Conservation (phyloP, 2,888 invertebrate species). For the Oegoconia quadripuncta region DNA sequence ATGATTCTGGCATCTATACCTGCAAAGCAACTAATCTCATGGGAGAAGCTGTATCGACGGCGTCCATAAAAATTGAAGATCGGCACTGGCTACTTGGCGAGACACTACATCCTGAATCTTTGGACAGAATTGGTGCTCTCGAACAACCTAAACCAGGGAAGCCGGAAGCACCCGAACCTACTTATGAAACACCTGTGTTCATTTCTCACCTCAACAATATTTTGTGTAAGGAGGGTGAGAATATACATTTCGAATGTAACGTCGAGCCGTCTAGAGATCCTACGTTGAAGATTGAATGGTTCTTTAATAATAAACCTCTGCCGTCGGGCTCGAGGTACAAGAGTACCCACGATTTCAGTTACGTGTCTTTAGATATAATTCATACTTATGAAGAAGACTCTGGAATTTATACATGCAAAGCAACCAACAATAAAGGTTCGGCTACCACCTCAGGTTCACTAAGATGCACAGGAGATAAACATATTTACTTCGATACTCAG, state of each 20-base stretch:
- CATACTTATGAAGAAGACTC: slow-evolving; percentile 95
- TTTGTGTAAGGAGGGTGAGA: slow-evolving; percentile 91
- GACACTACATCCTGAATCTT: slow-evolving; percentile 92
- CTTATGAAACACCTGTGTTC: slow-evolving; percentile 92
- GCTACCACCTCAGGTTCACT: slow-evolving; percentile 95
- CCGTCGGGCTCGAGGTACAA: slow-evolving; percentile 94
- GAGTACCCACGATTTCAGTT: slow-evolving; percentile 97
- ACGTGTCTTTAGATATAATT: slow-evolving; percentile 92
- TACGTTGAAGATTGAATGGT: slow-evolving; percentile 96
- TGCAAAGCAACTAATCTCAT: slow-evolving; percentile 95
- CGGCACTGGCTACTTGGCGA: slow-evolving; percentile 93
- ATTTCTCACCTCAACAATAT: slow-evolving; percentile 95
- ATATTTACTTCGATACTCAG: slow-evolving; percentile 92
- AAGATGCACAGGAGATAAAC: slow-evolving; percentile 88
- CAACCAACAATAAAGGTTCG: slow-evolving; percentile 91
- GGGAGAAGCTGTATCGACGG: slow-evolving; percentile 96
- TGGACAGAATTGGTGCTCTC: slow-evolving; percentile 90
- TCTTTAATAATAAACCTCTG: slow-evolving; percentile 93
- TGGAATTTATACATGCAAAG: slow-evolving; percentile 94
- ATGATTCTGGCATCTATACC: slow-evolving; percentile 97
- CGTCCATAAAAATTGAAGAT: slow-evolving; percentile 93
- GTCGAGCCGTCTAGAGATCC: slow-evolving; percentile 96
- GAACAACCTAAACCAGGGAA: slow-evolving; percentile 87
- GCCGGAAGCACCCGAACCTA: slow-evolving; percentile 85
- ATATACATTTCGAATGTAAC: slow-evolving; percentile 93